Base-by-base conservation (phyloP, 2,113 vertebrate species). In the Vidua chalybeata region DNA sequence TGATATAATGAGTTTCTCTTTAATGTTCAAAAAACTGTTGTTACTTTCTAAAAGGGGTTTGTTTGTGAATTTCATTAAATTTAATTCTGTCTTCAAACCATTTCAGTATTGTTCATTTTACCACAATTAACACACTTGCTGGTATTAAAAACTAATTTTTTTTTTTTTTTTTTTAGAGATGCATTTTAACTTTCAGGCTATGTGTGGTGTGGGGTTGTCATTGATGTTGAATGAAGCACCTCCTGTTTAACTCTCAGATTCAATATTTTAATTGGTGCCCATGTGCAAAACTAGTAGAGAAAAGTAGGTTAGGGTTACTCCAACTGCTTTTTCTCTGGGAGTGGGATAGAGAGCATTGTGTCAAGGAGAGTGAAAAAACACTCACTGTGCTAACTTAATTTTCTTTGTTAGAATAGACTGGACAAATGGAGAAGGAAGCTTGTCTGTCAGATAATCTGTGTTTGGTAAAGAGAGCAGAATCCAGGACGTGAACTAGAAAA, bases 1-100 rank as follows among this genome's bases (percentile, higher is more conserved):
- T 97, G 96, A 97, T 98, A 98, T 98, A 98, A 98, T 98, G 98
- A 98, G 98, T 97, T 97, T 95, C 96, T 96, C 97, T 98, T 98
- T 98, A 98, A 98, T 98, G 98, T 98, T 98, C 93, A 97, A 97
- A 97, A 97, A 98, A 97, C 97, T 98, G 98, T 98, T 98, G 98
- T 98, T 98, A 98, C 97, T 98, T 98, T 97, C 97, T 98, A 98
- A 98, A 98, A 98, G 96, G 87, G 91, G 92, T 96, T 98, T 98
- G 98, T 98, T 98, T 98, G 97, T 98, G 98, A 98, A 98, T 98
- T 98, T 98, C 97, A 98, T 98, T 98, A 98, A 98, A 98, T 97
- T 97, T 97, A 98, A 98, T 98, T 97, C 95, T 48, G 58, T 97
- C 97, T 98, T 98, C 97, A 98, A 98, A 98, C 97, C 98, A 97